Base-by-base conservation (phyloP, 2,113 vertebrate species). In the Colossoma macropomum region DNA sequence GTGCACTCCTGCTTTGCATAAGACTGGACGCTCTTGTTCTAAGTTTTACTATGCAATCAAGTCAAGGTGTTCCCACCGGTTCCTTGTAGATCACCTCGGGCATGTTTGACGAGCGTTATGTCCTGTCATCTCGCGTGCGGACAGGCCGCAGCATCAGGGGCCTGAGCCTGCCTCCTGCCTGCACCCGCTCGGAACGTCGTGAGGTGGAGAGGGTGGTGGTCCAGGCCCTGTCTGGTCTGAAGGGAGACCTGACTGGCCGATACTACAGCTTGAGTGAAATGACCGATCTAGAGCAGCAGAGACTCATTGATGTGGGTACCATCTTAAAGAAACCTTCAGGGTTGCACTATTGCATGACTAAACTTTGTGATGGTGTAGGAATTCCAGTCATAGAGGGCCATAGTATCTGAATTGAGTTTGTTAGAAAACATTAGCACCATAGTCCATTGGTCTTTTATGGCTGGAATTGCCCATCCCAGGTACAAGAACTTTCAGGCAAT, bases 101-200 rank as follows among this genome's bases (percentile, higher is more conserved):
- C 1, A 90, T 95, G 52, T 97, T 98, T 6, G 96, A 98, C 0
- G 97, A 98, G 77, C 94, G 50, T 62, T 98, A 97, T 0, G 96
- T 98, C 82, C 90, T 98, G 84, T 98, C 97, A 0, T 95, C 96
- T 0, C 95, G 96, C 0, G 96, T 98, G 72, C 96, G 96, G 28
- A 98, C 96, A 0, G 97, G 97, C 2, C 96, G 96, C 74, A 98
- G 97, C 88, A 96, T 98, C 90, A 96, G 96, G 0, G 97, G 97
- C 0, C 94, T 98, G 77, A 96, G 96, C 84, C 94, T 98, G 71
- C 97, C 97, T 0, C 96, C 97, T 0, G 97, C 96, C 28, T 98
- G 97, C 92, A 77, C 66, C 0, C 94, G 97, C n/a, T 95, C 97
- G 0, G 97, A 98, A 90, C 92, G 97, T 19, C 94, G 97, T 38